These are phyloP conservation scores for Subacronicta megacephala DNA, from an alignment of 2,888 invertebrate species.

Conservation along the genomic window DNA sequence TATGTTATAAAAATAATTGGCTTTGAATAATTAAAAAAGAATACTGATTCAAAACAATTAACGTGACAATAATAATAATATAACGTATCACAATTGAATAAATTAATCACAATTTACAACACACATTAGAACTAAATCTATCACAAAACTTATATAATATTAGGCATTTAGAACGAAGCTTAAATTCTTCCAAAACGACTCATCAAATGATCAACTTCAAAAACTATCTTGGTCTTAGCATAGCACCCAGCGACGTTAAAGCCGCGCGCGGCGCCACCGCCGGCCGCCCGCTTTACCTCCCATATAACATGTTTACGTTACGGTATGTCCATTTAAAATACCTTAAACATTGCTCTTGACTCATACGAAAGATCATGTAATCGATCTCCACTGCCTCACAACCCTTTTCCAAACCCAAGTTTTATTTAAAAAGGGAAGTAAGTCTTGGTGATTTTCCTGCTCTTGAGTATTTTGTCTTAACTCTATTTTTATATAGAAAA, in stretches of 20 bases:
- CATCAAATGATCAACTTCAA: constrained; percentile 59
- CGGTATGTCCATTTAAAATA: not conserved
- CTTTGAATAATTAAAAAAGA: constrained; percentile 26
- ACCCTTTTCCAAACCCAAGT: not conserved
- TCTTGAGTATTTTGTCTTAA: no score
- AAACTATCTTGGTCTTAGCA: constrained; percentile 81
- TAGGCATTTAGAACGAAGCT: constrained; percentile 35
- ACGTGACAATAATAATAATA: constrained; percentile 13
- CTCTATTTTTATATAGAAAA: not conserved
- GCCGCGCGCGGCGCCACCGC: constrained; percentile 30
- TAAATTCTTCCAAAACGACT: constrained; percentile 42
- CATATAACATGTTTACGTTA: not conserved
- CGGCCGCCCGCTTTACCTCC: not conserved
- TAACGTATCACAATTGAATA: constrained; percentile 21
- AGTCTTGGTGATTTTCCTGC: not conserved
- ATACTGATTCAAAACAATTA: constrained; percentile 34
- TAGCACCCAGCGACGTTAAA: constrained; percentile 76
- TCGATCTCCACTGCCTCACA: not conserved
- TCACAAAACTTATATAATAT: constrained; percentile 19
- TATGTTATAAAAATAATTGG: constrained; percentile 36
- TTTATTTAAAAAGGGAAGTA: not conserved
- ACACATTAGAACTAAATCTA: constrained; percentile 25
- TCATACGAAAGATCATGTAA: not conserved
- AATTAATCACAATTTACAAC: constrained; percentile 27
- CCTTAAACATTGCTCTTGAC: not conserved